phyloP scores from a whole-genome alignment of 2,113 vertebrate species.

The Spea multiplicata region DNA sequence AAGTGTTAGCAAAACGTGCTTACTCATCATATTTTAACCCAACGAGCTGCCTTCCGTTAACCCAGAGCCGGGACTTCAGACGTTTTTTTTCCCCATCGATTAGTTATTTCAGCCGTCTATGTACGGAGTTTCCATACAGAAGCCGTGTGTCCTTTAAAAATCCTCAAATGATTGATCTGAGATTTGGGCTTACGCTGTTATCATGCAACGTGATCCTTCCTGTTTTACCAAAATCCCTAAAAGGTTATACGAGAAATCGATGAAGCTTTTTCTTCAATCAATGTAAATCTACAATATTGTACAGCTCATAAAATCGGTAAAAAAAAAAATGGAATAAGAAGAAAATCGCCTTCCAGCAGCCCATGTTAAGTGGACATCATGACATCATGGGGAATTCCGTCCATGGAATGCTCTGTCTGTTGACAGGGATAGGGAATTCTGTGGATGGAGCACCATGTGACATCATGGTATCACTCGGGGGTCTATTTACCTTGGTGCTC shows the following conservation, averaged over 20 bases:
- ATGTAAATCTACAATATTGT: neutral
- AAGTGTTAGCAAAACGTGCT: neutral
- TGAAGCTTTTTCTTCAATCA: slow-evolving; percentile 1
- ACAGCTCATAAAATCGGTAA: too few species aligned
- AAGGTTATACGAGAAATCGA: slow-evolving; percentile 15
- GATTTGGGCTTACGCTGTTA: slow-evolving; percentile 15
- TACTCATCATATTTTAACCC: slow-evolving; percentile 18
- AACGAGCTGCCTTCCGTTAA: neutral
- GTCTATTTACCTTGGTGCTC: too few species aligned
- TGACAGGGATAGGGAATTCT: too few species aligned
- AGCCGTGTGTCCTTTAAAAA: slow-evolving; percentile 20
- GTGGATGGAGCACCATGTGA: too few species aligned
- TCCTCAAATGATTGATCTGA: slow-evolving; percentile 19
- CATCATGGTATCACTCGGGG: too few species aligned
- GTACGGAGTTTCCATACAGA: neutral
- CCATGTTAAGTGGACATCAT: too few species aligned
- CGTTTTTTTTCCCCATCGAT: slow-evolving; percentile 19
- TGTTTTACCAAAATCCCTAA: slow-evolving; percentile 6
- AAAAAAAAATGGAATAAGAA: too few species aligned
- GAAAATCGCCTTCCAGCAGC: too few species aligned
- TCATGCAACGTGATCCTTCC: slow-evolving; percentile 16
- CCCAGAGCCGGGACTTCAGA: neutral
- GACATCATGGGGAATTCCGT: too few species aligned
- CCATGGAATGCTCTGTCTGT: too few species aligned
- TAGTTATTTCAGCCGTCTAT: slow-evolving; percentile 10